phyloP scores from a whole-genome alignment of 2,888 invertebrate genomes.

The Mycogona germanica region DNA sequence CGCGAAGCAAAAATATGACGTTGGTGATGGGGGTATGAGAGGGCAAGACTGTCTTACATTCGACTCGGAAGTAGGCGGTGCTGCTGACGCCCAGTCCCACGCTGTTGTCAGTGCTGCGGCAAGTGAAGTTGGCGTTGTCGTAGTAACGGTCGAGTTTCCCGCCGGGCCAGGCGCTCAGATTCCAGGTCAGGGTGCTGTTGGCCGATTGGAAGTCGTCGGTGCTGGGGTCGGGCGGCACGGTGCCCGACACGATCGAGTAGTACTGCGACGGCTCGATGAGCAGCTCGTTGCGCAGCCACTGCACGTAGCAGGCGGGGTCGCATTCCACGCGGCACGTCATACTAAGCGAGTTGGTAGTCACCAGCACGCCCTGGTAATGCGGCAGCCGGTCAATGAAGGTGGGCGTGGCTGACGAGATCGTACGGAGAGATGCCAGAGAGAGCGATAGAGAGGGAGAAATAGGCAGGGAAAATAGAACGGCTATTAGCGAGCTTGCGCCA shows the following conservation, averaged over 20 bases:
- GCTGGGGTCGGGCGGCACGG: constrained; percentile 56
- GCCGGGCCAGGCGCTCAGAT: constrained; percentile 70
- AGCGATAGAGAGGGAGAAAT: too few species aligned
- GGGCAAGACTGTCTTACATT: constrained; percentile 73
- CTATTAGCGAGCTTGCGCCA: too few species aligned
- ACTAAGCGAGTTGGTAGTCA: constrained; percentile 49
- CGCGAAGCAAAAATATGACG: constrained; percentile 11
- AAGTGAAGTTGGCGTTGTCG: constrained; percentile 72
- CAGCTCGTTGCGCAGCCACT: constrained; percentile 68
- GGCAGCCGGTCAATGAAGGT: constrained; percentile 72
- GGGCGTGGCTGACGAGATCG: constrained; percentile 60
- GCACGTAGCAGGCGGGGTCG: constrained; percentile 68
- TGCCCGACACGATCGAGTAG: constrained; percentile 54
- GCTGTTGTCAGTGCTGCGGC: constrained; percentile 60
- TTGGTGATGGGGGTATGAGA: too few species aligned
- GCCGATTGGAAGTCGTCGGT: constrained; percentile 79
- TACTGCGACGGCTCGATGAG: constrained; percentile 45
- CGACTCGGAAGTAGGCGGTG: constrained; percentile 72
- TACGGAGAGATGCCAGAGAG: too few species aligned
- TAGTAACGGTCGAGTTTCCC: constrained; percentile 58
- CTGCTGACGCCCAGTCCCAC: constrained; percentile 70
- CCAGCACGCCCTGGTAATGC: constrained; percentile 58
- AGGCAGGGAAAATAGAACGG: too few species aligned
- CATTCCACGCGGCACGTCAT: constrained; percentile 82
- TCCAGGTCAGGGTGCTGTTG: constrained; percentile 77